These are phyloP conservation scores for Dunckerocampus dactyliophorus DNA, from an alignment of 2,113 vertebrate species.

Conservation along the genomic window DNA sequence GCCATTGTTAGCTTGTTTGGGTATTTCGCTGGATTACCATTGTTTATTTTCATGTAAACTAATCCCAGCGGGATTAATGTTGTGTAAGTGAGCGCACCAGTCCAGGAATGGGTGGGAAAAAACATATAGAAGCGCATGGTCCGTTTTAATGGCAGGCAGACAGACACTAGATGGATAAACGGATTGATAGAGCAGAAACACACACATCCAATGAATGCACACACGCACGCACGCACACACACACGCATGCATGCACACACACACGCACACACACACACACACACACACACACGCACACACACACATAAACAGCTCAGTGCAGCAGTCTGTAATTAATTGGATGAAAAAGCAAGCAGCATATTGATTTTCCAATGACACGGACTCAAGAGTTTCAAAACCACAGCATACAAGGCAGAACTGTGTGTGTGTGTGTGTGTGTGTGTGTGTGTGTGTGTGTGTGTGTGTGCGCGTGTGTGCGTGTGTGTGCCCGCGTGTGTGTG, in stretches of 20 bases:
- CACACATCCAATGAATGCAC: conserved; percentile 13
- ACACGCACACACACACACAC: conserved; percentile 12
- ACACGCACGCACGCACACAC: conserved; percentile 12
- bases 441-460: conserved; percentile 24
- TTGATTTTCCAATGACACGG: conserved; percentile 70
- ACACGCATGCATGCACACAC: conserved; percentile 6
- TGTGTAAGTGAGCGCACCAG: neutral
- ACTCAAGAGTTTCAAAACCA: conserved; percentile 57
- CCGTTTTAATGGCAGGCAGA: neutral
- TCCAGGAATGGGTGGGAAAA: neutral
- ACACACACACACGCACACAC: conserved; percentile 4
- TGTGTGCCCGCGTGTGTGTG: conserved; percentile 22
- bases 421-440: conserved; percentile 21
- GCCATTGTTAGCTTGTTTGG: conserved; percentile 46
- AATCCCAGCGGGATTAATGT: conserved; percentile 16
- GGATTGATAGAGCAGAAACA: neutral
- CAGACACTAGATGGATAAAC: neutral
- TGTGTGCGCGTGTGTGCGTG: conserved; percentile 17
- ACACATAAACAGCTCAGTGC: conserved; percentile 38
- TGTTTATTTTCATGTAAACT: conserved; percentile 14
- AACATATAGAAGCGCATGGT: neutral
- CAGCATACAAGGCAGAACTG: conserved; percentile 20
- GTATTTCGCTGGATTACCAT: conserved; percentile 23
- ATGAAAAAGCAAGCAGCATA: conserved; percentile 60
- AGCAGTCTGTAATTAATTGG: conserved; percentile 68